These are phyloP conservation scores for Aphelenchoides besseyi DNA, from an alignment of 1,140 invertebrate genomes.

Conservation along the genomic window DNA sequence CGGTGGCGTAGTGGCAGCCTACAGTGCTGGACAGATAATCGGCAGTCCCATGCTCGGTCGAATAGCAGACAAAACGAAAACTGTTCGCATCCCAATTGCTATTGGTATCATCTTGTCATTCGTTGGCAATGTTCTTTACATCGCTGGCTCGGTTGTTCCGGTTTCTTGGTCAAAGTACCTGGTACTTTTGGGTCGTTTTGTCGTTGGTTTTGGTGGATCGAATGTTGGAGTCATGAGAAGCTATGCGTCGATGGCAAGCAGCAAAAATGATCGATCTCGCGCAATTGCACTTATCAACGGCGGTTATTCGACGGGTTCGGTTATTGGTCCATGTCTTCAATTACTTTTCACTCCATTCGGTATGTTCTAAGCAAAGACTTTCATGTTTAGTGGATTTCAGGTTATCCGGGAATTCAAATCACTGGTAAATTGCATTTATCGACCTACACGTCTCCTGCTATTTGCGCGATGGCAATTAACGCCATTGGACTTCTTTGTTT, in stretches of 20 bases:
- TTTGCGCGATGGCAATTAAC: neutral
- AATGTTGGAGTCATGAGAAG: constrained; percentile 2
- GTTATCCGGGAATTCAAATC: neutral
- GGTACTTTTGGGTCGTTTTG: neutral
- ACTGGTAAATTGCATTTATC: neutral
- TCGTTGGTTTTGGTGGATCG: constrained; percentile 13
- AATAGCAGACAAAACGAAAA: neutral
- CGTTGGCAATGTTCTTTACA: constrained; percentile 6
- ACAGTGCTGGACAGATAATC: neutral
- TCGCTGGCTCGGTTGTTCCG: neutral
- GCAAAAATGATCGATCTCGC: neutral
- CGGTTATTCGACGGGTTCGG: neutral
- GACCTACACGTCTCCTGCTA: neutral
- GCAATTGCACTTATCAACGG: constrained; percentile 19
- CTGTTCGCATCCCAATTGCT: neutral
- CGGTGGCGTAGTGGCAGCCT: neutral
- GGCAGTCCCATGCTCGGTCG: neutral
- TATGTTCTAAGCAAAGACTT: too few species aligned
- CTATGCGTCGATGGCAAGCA: constrained; percentile 11
- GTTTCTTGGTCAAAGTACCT: neutral
- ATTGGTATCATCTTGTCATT: neutral
- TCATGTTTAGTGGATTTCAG: too few species aligned
- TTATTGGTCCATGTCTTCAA: constrained; percentile 8
- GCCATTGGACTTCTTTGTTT: neutral
- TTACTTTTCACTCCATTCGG: constrained; percentile 11